Evolutionary conservation across 2,113 vertebrate species (phyloP).

Genomic region (Mustelus asterias): DNA sequence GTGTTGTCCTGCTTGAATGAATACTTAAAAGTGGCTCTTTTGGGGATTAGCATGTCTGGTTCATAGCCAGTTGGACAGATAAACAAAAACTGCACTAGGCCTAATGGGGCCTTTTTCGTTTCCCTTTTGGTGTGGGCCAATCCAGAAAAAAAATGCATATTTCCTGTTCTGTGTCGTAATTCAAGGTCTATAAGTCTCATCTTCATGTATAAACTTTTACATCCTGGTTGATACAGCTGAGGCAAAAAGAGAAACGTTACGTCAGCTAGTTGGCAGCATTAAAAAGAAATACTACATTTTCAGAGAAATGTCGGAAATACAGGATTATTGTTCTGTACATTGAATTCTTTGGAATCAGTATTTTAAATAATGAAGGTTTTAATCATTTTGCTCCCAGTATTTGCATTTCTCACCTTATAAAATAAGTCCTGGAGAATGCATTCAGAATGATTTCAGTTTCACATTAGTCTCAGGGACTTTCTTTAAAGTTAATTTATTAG

Average conservation of each 20-base stretch:
- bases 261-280: neutral
- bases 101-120: slow-evolving; percentile 45
- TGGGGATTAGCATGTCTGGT: slow-evolving; percentile 45
- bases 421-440: neutral
- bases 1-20: slow-evolving; percentile 47
- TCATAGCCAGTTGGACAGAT: slow-evolving; percentile 50
- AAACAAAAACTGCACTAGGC: slow-evolving; percentile 36
- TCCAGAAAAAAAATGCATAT: slow-evolving; percentile 47
- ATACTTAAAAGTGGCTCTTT: slow-evolving; percentile 45
- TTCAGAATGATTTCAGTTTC: neutral
- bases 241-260: neutral
- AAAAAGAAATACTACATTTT: neutral
- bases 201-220: neutral
- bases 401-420: neutral
- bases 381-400: neutral
- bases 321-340: neutral
- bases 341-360: neutral
- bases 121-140: slow-evolving; percentile 52
- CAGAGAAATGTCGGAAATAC: neutral
- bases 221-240: neutral
- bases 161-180: neutral
- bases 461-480: neutral
- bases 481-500: neutral
- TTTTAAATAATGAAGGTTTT: neutral
- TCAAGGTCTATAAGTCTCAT: neutral